phyloP scores from a whole-genome alignment of 2,797 vertebrate species.

The Pogoniulus pusillus region DNA sequence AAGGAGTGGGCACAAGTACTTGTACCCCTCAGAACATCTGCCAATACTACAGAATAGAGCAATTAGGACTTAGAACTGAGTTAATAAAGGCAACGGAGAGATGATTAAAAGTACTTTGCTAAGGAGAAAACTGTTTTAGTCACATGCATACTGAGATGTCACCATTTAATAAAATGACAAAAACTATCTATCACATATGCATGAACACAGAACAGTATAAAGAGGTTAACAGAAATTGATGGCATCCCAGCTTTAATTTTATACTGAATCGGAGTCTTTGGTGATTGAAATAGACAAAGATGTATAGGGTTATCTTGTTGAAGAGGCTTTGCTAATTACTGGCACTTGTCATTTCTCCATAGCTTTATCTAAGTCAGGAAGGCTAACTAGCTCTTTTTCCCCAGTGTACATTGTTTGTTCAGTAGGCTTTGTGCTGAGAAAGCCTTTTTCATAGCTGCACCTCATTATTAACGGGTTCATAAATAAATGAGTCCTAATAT shows the following conservation, averaged over 20 bases:
- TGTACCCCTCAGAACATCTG: neutral
- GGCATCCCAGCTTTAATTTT: conserved; percentile 90
- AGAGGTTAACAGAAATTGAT: conserved; percentile 95
- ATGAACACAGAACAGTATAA: conserved; percentile 87
- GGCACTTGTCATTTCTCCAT: conserved; percentile 87
- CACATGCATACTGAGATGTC: conserved; percentile 76
- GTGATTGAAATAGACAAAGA: conserved; percentile 96
- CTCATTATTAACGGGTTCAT: conserved; percentile 93
- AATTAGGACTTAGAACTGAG: neutral
- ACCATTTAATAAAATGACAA: conserved; percentile 92
- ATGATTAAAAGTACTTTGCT: conserved; percentile 77
- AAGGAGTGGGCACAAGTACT: neutral
- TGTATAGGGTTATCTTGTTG: conserved; percentile 88
- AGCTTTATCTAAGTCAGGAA: conserved; percentile 90
- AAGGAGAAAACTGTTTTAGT: conserved; percentile 77
- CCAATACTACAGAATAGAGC: neutral
- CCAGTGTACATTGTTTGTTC: conserved; percentile 87
- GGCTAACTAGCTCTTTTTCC: conserved; percentile 89
- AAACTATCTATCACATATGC: conserved; percentile 90
- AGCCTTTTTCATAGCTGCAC: conserved; percentile 82
- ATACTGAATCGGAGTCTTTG: conserved; percentile 82
- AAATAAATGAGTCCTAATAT: conserved; percentile 91
- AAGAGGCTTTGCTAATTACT: conserved; percentile 91
- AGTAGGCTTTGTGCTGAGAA: conserved; percentile 86
- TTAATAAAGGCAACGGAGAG: conserved; percentile 48